Evolutionary conservation across 2,113 vertebrate species (phyloP), one percentile per base, ranked within the genome.

Genomic region (Nycticorax nycticorax): DNA sequence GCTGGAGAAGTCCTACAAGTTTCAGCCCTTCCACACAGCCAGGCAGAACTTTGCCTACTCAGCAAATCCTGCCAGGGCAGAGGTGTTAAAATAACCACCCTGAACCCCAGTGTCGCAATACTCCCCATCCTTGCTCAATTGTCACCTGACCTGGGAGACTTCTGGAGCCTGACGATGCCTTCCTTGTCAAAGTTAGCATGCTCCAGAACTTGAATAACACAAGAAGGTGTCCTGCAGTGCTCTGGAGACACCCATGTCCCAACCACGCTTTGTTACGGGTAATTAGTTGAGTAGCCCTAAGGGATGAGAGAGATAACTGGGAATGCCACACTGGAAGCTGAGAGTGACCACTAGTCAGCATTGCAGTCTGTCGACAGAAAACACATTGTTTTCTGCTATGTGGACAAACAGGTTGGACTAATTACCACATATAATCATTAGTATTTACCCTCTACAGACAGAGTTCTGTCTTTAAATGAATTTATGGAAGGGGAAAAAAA

Each of bases 401-500:
- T 91, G 94, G 94, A 97, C 96, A 97, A 92, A 96, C 97, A 94
- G 93, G 95, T 97, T 97, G 96, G 86, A 93, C 86, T 97, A 96
- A 98, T 98, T 97, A 97, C 95, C 91, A 92, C 88, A 73, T 84
- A 85, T 80, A 95, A 96, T 96, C 93, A 96, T 85, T 55, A 79
- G 90, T 94, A 97, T 95, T 98, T 98, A 97, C 92, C 94, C 74
- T 89, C 68, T 85, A 79, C 88, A 79, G 92, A 97, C 97, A 98
- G 95, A 97, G 96, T 85, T 97, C 96, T 96, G 93, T 94, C 96
- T 98, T 96, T 91, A 97, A 98, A 98, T 97, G 96, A 97, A 96
- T 97, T 97, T 96, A 89, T 79, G 41, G 41, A 43, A 43, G 41
- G 41, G 41, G 41, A 41, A 12, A 41, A 41, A 41, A 43, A 43